Conservation (phyloP, 2,888 invertebrate species). For the Diachrysia chrysitis region DNA sequence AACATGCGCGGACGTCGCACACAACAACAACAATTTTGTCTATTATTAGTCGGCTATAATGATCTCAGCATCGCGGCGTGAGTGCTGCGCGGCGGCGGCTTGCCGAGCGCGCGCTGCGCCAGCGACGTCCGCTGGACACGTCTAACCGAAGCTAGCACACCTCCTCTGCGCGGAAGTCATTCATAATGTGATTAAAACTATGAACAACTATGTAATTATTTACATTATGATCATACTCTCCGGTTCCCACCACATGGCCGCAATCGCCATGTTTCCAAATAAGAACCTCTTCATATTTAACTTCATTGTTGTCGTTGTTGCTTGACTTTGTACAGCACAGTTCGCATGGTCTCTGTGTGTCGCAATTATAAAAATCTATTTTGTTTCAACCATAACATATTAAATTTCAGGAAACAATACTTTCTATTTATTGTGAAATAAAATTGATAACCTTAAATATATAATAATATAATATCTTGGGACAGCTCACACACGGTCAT, state of each 20-base stretch:
- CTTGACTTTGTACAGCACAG: neutral
- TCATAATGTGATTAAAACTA: constrained; percentile 47
- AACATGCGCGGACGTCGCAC: constrained; percentile 56
- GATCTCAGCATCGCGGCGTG: constrained; percentile 56
- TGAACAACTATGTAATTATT: constrained; percentile 45
- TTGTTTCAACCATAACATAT: too few relatives aligned
- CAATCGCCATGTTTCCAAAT: constrained; percentile 26
- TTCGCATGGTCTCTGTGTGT: neutral
- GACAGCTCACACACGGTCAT: too few relatives aligned
- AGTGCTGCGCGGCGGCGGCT: constrained; percentile 25
- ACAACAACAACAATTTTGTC: constrained; percentile 65
- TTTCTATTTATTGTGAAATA: too few relatives aligned
- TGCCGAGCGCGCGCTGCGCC: constrained; percentile 11
- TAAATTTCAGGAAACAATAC: too few relatives aligned
- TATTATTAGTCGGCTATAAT: constrained; percentile 71
- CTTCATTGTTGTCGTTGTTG: constrained; percentile 42
- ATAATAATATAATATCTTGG: too few relatives aligned
- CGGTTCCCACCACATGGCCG: constrained; percentile 48
- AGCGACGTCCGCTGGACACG: neutral
- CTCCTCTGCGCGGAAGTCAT: constrained; percentile 43
- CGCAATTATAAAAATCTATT: too few relatives aligned
- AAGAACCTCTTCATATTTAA: constrained; percentile 24
- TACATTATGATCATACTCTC: constrained; percentile 50
- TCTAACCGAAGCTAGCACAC: neutral
- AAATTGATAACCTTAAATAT: too few relatives aligned